Evolutionary conservation across 2,888 invertebrate genomes (phyloP).

Genomic region (Amiota minor): DNA sequence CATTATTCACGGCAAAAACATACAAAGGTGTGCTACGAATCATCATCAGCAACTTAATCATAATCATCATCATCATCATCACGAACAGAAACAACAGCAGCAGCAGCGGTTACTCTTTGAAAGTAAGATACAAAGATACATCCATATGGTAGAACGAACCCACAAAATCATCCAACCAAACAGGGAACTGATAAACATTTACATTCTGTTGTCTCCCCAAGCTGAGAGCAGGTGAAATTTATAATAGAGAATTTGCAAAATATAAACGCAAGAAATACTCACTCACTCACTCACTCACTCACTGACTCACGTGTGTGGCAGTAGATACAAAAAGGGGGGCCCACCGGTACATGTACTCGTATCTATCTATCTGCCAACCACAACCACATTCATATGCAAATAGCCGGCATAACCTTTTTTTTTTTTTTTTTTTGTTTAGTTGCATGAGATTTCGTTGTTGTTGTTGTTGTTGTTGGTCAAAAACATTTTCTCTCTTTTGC

Average conservation of each 20-base stretch:
- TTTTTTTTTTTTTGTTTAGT: neutral
- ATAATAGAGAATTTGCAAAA: no score
- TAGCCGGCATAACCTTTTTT: slow-evolving; percentile 39
- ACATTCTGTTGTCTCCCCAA: no score
- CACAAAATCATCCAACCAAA: no score
- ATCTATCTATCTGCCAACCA: no score
- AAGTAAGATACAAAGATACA: no score
- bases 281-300: neutral
- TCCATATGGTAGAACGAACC: no score
- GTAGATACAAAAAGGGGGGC: neutral
- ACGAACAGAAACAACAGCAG: neutral
- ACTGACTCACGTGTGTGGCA: neutral
- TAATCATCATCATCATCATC: neutral
- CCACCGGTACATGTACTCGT: slow-evolving; percentile 27
- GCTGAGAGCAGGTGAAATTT: no score
- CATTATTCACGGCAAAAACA: slow-evolving; percentile 14
- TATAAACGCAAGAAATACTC: neutral
- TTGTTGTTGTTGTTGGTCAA: neutral
- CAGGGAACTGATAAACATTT: no score
- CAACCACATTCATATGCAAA: slow-evolving; percentile 55
- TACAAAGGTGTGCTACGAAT: no score
- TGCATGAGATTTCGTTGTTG: no score
- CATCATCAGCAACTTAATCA: neutral
- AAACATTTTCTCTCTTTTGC: neutral
- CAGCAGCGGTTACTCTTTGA: neutral